These are phyloP conservation scores for Oplegnathus fasciatus DNA, from an alignment of 2,113 vertebrate species.

Conservation along the genomic window DNA sequence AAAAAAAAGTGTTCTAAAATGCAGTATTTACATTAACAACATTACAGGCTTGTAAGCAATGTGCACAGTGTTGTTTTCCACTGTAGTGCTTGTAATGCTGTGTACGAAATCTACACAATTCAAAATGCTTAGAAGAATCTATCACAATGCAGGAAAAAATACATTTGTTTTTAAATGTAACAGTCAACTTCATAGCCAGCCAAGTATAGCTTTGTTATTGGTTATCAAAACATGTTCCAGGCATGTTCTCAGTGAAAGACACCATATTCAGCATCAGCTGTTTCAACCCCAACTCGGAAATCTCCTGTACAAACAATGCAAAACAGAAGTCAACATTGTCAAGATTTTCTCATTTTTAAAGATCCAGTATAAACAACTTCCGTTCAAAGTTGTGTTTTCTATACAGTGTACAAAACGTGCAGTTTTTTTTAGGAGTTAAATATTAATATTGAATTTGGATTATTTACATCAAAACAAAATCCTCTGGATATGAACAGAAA, in stretches of 20 bases:
- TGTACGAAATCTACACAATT: slow-evolving; percentile 75
- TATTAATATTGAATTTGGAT: slow-evolving; percentile 80
- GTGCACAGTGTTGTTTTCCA: slow-evolving; percentile 72
- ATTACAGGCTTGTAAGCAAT: slow-evolving; percentile 76
- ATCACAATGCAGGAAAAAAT: slow-evolving; percentile 68
- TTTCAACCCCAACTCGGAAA: slow-evolving; percentile 68
- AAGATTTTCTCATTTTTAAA: slow-evolving; percentile 66
- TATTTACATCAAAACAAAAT: slow-evolving; percentile 80
- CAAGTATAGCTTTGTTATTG: slow-evolving; percentile 80
- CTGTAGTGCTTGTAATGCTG: slow-evolving; percentile 77
- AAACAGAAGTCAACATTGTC: slow-evolving; percentile 71
- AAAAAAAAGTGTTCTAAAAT: slow-evolving; percentile 71
- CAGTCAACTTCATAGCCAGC: slow-evolving; percentile 84
- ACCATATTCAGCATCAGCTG: slow-evolving; percentile 63
- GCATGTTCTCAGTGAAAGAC: slow-evolving; percentile 77
- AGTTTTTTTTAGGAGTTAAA: slow-evolving; percentile 79
- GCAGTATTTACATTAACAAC: slow-evolving; percentile 74
- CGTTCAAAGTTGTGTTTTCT: slow-evolving; percentile 68
- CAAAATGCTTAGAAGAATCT: slow-evolving; percentile 70
- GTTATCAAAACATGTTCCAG: slow-evolving; percentile 79
- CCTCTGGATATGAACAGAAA: slow-evolving; percentile 72
- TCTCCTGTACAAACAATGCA: slow-evolving; percentile 78
- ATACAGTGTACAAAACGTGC: slow-evolving; percentile 86
- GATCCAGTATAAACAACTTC: slow-evolving; percentile 83
- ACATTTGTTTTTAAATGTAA: slow-evolving; percentile 74